phyloP scores from a whole-genome alignment of 2,888 invertebrate genomes.

The Melanargia galathea region DNA sequence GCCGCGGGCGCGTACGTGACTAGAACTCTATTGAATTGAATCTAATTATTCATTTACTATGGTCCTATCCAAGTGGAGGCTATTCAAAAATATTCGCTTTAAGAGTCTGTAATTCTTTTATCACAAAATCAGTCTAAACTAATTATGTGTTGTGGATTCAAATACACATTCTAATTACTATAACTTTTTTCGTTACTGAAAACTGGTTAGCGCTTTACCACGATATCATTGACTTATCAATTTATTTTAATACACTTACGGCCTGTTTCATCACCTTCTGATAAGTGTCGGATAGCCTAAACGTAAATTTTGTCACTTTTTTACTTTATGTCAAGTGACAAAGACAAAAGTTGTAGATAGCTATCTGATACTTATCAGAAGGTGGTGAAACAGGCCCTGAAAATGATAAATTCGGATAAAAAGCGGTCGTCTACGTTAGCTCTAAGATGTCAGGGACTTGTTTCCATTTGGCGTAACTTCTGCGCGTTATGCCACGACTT shows the following conservation, averaged over 20 bases:
- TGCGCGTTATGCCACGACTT: slow-evolving; percentile 1
- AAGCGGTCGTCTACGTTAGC: too few relatives aligned
- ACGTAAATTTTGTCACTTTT: too few relatives aligned
- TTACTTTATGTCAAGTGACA: too few relatives aligned
- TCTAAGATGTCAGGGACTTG: not conserved
- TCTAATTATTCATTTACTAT: slow-evolving; percentile 26
- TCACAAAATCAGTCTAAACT: slow-evolving; percentile 3
- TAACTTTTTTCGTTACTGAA: not conserved
- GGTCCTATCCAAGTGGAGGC: slow-evolving; percentile 4
- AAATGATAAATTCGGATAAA: too few relatives aligned
- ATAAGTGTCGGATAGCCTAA: too few relatives aligned
- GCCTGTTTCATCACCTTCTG: too few relatives aligned
- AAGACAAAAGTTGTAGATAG: too few relatives aligned
- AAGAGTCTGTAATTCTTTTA: slow-evolving; percentile 14
- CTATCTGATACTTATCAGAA: too few relatives aligned
- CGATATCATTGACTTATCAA: not conserved
- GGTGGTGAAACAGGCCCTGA: too few relatives aligned
- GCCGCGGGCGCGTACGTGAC: slow-evolving; percentile 30
- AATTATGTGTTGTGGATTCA: not conserved
- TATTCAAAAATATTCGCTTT: slow-evolving; percentile 12
- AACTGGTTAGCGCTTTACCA: too few relatives aligned
- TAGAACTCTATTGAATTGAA: slow-evolving; percentile 30
- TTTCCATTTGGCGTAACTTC: not conserved
- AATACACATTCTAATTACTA: not conserved
- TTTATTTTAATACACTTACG: too few relatives aligned